A percentile compares a stretch with the other conserved stretches of the same genome.
These are phyloP conservation scores for Diarsia brunnea DNA, from an alignment of 2,888 invertebrate genomes.

Conservation along the genomic window DNA sequence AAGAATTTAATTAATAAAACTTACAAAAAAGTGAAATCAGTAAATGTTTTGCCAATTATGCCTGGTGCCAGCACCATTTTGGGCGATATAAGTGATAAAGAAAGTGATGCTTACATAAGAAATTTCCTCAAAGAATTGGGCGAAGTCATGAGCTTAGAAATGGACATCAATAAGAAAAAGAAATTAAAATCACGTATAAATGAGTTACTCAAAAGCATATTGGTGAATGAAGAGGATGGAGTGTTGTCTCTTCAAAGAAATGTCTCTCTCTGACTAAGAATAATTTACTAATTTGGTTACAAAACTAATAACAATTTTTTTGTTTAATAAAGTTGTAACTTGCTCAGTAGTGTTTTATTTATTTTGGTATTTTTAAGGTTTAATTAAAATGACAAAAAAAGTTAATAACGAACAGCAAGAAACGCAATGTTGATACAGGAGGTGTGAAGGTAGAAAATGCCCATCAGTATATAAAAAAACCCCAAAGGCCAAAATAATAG, in stretches of 20 bases:
- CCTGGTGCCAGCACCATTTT: background rate
- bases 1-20: background rate
- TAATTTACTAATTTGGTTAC: background rate
- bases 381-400: too few relatives aligned
- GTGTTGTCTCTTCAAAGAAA: background rate
- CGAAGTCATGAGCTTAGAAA: conserved; percentile 27
- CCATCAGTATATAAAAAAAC: too few relatives aligned
- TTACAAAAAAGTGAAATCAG: background rate
- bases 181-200: conserved; percentile 30
- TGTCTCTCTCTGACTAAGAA: background rate
- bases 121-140: conserved; percentile 40
- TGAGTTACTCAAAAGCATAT: conserved; percentile 8
- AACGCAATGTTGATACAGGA: too few relatives aligned
- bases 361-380: background rate
- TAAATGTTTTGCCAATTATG: conserved; percentile 5
- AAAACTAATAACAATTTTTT: background rate
- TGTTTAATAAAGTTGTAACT: background rate
- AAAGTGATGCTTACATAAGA: conserved; percentile 38
- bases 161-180: conserved; percentile 25
- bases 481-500: too few relatives aligned
- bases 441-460: too few relatives aligned
- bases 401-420: too few relatives aligned
- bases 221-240: background rate
- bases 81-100: background rate
- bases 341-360: background rate